Evolutionary conservation across 2,797 vertebrate species (phyloP), one percentile per base, ranked within the genome.

Genomic region (Labroides dimidiatus): DNA sequence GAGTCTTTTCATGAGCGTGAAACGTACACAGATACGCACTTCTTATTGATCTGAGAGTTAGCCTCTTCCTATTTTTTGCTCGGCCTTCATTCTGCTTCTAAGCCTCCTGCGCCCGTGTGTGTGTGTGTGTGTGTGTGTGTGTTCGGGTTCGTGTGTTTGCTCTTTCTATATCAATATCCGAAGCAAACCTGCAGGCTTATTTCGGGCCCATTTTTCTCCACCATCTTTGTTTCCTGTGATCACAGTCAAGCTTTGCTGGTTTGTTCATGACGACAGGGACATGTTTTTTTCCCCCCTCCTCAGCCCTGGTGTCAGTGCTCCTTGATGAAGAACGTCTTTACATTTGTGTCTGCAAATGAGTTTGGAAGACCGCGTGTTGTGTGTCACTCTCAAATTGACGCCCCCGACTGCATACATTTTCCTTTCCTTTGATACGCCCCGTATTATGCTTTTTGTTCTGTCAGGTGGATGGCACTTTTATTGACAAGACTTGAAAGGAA

Each of bases 361-460:
- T 60, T 86, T 70, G 75, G 82, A 88, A 77, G 75, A 64, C 69
- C 47, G 24, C 65, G 24, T 45, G 42, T 75, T 43, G 68, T 66
- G 21, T 76, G 86, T 87, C 87, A 80, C 65, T 72, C 2, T 55
- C 69, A 84, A 88, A 90, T 80, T 89, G 88, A 84, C 73, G 54
- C 55, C 45, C 45, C 61, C 24, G 84, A 68, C 86, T 82, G n/a
- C 80, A 82, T 86, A 78, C 74, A 66, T 85, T 80, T 84, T 69
- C 15, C 0, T 11, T 81, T 33, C 64, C 86, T 91, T 89, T 90
- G 89, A 90, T 88, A 77, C 64, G 39, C 72, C 71, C 76, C 68
- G 3, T 80, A 73, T 81, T 83, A 80, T 61, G 57, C 81, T 33
- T 82, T 91, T 88, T 92, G 82, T 91, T 91, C 84, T 90, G 90